Base-by-base conservation (phyloP, 2,888 invertebrate species). In the Spatulosminthurus flaviceps region DNA sequence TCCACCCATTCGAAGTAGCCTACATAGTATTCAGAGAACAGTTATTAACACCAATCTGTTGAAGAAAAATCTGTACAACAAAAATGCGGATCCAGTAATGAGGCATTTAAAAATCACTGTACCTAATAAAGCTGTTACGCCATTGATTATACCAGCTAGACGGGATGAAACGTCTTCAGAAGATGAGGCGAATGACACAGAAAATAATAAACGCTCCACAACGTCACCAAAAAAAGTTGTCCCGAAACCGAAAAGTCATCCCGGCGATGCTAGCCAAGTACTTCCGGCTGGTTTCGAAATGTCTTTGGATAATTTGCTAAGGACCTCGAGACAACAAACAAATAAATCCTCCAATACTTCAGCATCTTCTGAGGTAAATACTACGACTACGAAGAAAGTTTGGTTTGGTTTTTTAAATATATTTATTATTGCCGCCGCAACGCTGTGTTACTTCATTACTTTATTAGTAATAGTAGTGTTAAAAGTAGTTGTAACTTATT, bases 111-210 rank as follows among this genome's bases (percentile, higher is more conserved):
- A 51, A 28, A 78, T 73, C 4, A 66, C 73, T 24, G 78, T 78
- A 26, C 24, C 64, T 5, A 78, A 78, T 34, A 61, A 70, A 67
- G 21, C 13, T 26, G 72, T 72, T 19, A 78, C 64, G 1, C 78
- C 78, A 5, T 26, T 78, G 16, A 78, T 78, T 4, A 78, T 78
- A 21, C 72, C 72, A n/a, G 11, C 72, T 5, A 9, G 73, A n/a
- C 69, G 24, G n/a, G 78, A 78, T 22, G 78, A 78, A 11, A 61
- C 78, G 0, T 78, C 78, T 7, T 78, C 78, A n/a, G 78, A 78
- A 41, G 78, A 78, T 29, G 73, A 72, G 0, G 73, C 61, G 11
- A 1, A 24, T 0, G 51, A 64, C 11, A 64, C 19, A 21, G 13
- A 21, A 22, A 13, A 21, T 1, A 21, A 21, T 1, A 64, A 64